phyloP scores from a whole-genome alignment of 2,888 invertebrate genomes.

The Amphipoea oculea region DNA sequence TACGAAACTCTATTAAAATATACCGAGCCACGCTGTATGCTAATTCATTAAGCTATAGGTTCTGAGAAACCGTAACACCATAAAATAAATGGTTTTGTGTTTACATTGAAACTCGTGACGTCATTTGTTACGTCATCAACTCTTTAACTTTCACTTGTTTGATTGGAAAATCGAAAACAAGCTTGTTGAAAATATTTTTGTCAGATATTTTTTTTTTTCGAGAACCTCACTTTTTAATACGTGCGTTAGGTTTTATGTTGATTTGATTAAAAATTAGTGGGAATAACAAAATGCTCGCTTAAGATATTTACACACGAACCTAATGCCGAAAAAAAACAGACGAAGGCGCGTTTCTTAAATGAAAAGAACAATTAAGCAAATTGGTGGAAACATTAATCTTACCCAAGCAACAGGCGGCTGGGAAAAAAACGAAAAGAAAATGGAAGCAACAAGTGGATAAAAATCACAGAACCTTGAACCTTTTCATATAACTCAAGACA shows the following conservation, averaged over 20 bases:
- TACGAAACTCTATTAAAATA: constrained; percentile 26
- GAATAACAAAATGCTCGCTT: not conserved
- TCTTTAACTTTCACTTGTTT: constrained; percentile 8
- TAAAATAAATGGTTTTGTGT: constrained; percentile 32
- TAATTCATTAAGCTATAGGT: constrained; percentile 31
- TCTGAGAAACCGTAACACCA: constrained; percentile 26
- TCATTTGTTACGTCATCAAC: constrained; percentile 6
- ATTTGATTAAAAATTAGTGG: not conserved
- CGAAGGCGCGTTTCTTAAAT: constrained; percentile 11
- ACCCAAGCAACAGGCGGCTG: constrained; percentile 42
- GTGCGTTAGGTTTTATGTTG: not conserved
- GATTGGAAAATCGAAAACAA: constrained; percentile 15
- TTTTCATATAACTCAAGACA: constrained; percentile 36
- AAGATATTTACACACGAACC: not conserved
- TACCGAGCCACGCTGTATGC: constrained; percentile 29
- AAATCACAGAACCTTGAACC: constrained; percentile 33
- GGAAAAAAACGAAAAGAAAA: constrained; percentile 32
- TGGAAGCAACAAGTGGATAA: constrained; percentile 42
- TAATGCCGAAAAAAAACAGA: not conserved
- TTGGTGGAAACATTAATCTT: constrained; percentile 42
- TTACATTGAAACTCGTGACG: constrained; percentile 32
- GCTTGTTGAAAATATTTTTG: constrained; percentile 10
- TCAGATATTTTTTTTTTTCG: not conserved
- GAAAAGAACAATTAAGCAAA: constrained; percentile 46
- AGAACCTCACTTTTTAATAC: not conserved